Base-by-base conservation (phyloP, 2,888 invertebrate genomes). In the Melinaea marsaeus region DNA sequence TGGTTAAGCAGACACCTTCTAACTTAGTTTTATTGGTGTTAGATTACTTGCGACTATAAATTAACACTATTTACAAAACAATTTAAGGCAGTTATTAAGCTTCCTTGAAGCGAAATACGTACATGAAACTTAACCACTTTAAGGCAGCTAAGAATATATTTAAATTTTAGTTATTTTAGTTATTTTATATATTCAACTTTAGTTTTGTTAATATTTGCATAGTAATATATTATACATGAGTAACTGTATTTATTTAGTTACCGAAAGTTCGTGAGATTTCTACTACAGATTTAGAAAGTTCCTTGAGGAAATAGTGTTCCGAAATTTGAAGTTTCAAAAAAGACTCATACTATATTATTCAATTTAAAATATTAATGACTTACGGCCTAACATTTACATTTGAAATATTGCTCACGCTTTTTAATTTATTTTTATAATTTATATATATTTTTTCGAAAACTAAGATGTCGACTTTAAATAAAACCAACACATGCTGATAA, bases 11-110 rank as follows among this genome's bases (percentile, higher is more conserved):
- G 51, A 0, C 22, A 22, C 32, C 13, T 5, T 11, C 32, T 51
- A 51, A 51, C 51, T 51, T 51, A 51, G 51, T 51, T 51, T 51
- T 51, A 32, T 51, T 51, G 32, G 32, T 51, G 51, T 51, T 51
- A 51, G 5, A 22, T 51, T 51, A 32, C 51, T 51, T 51, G 7
- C 32, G 11, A 51, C 51, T 22, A 51, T 51, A 51, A 51, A 51
- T 51, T 51, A 32, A 7, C 9, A 51, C 22, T 51, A 51, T 51
- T 51, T 51, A 32, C 32, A 51, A 22, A 22, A 51, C 7, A 51
- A 51, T 51, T 32, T 51, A 51, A 51, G 51, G 32, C 51, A 32
- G 51, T 32, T 51, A 51, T 7, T 11, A 9, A 51, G 5, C 22
- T 22, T 22, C 51, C 51, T 42, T 42, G 42, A 2, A 42, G 22